Base-by-base conservation (phyloP, 2,888 invertebrate species). In the Clanis bilineata region DNA sequence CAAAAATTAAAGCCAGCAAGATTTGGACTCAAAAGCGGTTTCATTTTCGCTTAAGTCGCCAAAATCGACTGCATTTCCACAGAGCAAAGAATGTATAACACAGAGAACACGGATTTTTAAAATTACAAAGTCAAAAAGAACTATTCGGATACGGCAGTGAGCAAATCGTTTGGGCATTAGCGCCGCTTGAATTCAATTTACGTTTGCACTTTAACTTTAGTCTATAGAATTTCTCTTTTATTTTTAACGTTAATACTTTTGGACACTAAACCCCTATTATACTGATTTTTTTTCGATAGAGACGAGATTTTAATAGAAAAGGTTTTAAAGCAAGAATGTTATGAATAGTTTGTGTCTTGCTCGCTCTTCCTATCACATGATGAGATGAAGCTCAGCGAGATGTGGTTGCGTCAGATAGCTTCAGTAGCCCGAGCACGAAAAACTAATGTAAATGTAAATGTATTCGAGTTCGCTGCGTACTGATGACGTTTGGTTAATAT, bases 91-190 rank as follows among this genome's bases (percentile, higher is more conserved):
- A 18, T 18, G 32, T 51, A 51, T 32, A 51, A 51, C 12, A 51
- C 18, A 28, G 44, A 22, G 23, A 44, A 51, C 15, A 28, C 18
- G 32, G 51, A 32, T 51, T 32, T 51, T 9, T 18, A 51, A 51
- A 32, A 51, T 51, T 51, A 18, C 51, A 32, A 32, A 51, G 51
- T 51, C 32, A 18, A 18, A 41, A 41, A 51, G 51, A 51, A 51
- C 4, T 9, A 28, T 7, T 18, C 9, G 51, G 44, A 22, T 18
- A 41, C 41, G 21, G 28, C 28, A 18, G 47, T 15, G 28, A 32
- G 18, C 51, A 51, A 51, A 51, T 51, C 51, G 51, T 28, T 45
- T 51, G 28, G 21, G 51, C 51, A 51, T 51, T 51, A 51, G 1
- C 28, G 51, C 32, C 44, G 22, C 22, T 51, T 32, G 10, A 51